phyloP scores from a whole-genome alignment of 1,140 invertebrate genomes.

The Drosophila neocordata region DNA sequence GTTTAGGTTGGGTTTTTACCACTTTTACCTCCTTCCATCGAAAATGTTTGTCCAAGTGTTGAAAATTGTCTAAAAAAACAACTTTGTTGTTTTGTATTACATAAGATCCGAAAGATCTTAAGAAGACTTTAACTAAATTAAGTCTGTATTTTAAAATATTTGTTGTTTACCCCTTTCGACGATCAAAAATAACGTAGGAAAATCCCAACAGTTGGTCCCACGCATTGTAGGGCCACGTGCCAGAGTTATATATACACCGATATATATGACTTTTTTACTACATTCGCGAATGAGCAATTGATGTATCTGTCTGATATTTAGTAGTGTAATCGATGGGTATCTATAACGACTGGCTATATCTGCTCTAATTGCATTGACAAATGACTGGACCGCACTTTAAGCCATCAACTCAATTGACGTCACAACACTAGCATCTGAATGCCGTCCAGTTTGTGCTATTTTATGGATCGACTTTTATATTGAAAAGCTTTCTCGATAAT shows the following conservation, averaged over 20 bases:
- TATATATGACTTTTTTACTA: constrained; percentile 18
- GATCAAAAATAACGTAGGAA: background rate
- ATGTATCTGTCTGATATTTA: constrained; percentile 6
- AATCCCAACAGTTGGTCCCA: constrained; percentile 9
- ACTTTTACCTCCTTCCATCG: constrained; percentile 19
- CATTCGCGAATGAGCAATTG: background rate
- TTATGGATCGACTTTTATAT: constrained; percentile 28
- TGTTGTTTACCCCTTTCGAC: constrained; percentile 1
- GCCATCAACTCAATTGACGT: constrained; percentile 49
- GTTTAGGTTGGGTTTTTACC: constrained; percentile 58
- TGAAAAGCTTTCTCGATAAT: constrained; percentile 23
- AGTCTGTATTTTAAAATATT: background rate
- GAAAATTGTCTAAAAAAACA: background rate
- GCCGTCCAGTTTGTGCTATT: constrained; percentile 13
- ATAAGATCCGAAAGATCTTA: constrained; percentile 28
- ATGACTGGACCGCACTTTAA: constrained; percentile 45
- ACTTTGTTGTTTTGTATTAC: constrained; percentile 7
- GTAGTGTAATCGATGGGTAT: constrained; percentile 15
- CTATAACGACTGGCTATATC: constrained; percentile 44
- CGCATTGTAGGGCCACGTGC: constrained; percentile 43
- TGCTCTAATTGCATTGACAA: constrained; percentile 61
- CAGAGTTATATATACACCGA: background rate
- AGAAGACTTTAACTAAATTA: background rate
- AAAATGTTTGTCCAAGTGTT: constrained; percentile 66
- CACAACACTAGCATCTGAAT: constrained; percentile 30